Conservation (phyloP, 1,140 invertebrate genomes). For the Diorhabda carinulata region DNA sequence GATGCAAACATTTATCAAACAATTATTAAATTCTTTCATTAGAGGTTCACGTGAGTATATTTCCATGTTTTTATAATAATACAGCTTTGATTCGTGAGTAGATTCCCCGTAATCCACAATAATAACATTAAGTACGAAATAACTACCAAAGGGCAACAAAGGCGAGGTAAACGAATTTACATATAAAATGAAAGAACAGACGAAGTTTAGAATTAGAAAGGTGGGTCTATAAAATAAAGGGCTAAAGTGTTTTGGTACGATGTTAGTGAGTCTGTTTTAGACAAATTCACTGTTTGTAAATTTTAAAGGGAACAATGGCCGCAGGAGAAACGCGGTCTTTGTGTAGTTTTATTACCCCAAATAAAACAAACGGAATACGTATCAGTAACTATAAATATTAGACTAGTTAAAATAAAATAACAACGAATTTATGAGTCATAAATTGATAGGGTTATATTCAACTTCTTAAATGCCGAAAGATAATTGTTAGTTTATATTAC, state of each 20-base stretch:
- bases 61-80: no score
- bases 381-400: no score
- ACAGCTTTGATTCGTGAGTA: neutral
- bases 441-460: no score
- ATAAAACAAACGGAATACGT: neutral
- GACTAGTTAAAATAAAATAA: no score
- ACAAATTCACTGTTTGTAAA: neutral
- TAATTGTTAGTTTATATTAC: no score
- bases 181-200: neutral
- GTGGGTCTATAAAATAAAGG: neutral
- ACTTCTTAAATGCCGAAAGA: no score
- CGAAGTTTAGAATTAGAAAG: neutral
- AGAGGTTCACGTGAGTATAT: no score
- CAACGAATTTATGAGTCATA: no score
- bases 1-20: no score
- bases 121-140: neutral
- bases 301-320: neutral
- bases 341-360: neutral
- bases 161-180: neutral
- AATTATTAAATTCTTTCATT: no score
- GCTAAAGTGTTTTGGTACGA: neutral
- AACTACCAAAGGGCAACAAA: neutral
- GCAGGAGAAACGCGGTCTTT: neutral
- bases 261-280: neutral
- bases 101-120: neutral